Percentiles rank a stretch among this genome's conserved stretches.
phyloP scores from a whole-genome alignment of 2,797 vertebrate species.

The Cheirogaleus major region DNA sequence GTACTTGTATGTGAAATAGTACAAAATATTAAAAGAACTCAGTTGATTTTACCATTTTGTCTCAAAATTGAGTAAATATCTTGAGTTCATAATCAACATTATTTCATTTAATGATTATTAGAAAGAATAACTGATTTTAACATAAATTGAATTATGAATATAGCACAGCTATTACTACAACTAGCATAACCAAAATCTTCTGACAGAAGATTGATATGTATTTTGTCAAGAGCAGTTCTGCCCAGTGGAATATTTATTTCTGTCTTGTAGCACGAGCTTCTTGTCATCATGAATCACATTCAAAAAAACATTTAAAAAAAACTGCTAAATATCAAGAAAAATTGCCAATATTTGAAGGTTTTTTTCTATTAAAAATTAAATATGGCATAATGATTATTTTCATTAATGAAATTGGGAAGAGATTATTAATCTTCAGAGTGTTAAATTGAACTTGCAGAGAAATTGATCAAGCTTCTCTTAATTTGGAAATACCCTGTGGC shows the following conservation, averaged over 20 bases:
- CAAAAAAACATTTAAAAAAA: slow-evolving; percentile 24
- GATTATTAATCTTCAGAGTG: slow-evolving; percentile 80
- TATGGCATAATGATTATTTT: slow-evolving; percentile 64
- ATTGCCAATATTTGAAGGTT: slow-evolving; percentile 67
- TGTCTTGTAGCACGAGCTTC: background rate
- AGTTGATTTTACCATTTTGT: slow-evolving; percentile 16
- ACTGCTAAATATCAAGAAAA: slow-evolving; percentile 54
- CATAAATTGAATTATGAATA: slow-evolving; percentile 41
- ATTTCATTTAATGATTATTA: background rate
- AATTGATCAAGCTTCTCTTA: slow-evolving; percentile 82
- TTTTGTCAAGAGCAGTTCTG: slow-evolving; percentile 38
- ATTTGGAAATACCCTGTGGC: slow-evolving; percentile 76
- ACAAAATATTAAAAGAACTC: slow-evolving; percentile 11
- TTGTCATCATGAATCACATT: slow-evolving; percentile 31
- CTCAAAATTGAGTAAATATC: background rate
- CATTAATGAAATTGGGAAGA: slow-evolving; percentile 79
- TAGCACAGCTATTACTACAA: slow-evolving; percentile 7
- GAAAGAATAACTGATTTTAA: slow-evolving; percentile 46
- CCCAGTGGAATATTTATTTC: slow-evolving; percentile 38
- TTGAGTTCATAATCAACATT: slow-evolving; percentile 1
- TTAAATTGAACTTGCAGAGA: slow-evolving; percentile 80
- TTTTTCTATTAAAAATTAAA: slow-evolving; percentile 77
- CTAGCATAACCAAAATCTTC: background rate
- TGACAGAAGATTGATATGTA: slow-evolving; percentile 49
- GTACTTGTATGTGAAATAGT: slow-evolving; percentile 10